Conservation (phyloP, 2,888 invertebrate genomes). For the Atrina japonica region DNA sequence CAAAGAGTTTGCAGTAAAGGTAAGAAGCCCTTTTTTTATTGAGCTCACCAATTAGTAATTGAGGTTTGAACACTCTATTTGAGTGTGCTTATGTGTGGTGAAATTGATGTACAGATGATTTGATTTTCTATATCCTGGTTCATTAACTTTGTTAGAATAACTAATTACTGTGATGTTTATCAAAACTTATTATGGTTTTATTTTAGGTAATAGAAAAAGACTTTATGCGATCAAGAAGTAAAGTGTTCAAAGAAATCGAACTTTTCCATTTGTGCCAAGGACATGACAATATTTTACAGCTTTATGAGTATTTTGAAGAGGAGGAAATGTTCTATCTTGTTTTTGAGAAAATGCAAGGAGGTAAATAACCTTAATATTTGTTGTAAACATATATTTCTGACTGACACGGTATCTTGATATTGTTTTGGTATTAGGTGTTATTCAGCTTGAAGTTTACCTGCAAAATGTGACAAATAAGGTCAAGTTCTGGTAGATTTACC, state of each 20-base stretch:
- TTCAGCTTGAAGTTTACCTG: no score
- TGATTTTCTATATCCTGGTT: not conserved
- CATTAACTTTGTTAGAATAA: not conserved
- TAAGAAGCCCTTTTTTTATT: conserved; percentile 67
- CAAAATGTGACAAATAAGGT: no score
- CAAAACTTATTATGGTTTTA: no score
- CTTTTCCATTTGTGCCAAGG: conserved; percentile 99
- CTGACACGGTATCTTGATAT: no score
- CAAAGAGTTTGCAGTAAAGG: conserved; percentile 97
- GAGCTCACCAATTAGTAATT: not conserved
- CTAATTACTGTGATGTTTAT: no score
- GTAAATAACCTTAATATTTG: no score
- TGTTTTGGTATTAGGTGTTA: no score
- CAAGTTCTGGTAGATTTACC: no score
- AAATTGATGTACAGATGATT: no score
- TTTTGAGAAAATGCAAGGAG: conserved; percentile 97
- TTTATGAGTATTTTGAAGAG: conserved; percentile 95
- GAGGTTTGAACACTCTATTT: not conserved
- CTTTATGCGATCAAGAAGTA: conserved; percentile 94
- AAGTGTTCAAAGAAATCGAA: conserved; percentile 99
- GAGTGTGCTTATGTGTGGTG: not conserved
- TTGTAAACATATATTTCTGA: no score
- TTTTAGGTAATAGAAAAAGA: conserved; percentile 93
- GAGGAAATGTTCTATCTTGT: conserved; percentile 95
- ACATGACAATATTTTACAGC: conserved; percentile 98